Conservation (phyloP, 2,797 vertebrate genomes). For the Eremophila alpestris region DNA sequence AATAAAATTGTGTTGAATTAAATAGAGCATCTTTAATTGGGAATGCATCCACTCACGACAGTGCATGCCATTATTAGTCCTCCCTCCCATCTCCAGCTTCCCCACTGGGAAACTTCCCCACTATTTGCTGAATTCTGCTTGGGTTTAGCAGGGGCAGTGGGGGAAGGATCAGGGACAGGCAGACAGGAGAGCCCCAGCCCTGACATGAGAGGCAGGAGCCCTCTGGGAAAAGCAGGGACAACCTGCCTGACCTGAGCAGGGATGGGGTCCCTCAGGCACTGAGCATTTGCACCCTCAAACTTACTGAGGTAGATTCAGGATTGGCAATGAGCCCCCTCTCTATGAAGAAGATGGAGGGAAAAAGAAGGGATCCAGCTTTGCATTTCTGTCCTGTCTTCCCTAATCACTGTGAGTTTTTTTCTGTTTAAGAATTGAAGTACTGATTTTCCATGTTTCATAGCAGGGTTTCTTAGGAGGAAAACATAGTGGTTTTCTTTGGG, state of each 20-base stretch:
- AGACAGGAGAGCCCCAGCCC: not conserved
- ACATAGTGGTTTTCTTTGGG: not conserved
- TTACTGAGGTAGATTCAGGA: not conserved
- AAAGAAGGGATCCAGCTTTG: not conserved
- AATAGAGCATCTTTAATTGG: not conserved
- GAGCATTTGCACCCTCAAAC: not conserved
- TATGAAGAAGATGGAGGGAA: not conserved
- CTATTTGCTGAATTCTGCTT: not conserved
- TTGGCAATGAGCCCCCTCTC: not conserved
- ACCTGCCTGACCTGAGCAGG: not conserved
- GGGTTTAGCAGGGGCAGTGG: not conserved
- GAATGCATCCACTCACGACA: not conserved
- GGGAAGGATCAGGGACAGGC: fast-evolving
- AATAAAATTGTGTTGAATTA: not conserved
- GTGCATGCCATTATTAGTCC: not conserved
- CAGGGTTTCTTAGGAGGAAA: not conserved
- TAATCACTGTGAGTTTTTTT: not conserved
- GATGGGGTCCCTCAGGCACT: not conserved
- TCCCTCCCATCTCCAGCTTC: not conserved
- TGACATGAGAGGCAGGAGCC: not conserved
- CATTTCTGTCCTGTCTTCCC: not conserved
- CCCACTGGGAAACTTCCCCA: not conserved
- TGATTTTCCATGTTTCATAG: not conserved
- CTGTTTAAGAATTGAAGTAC: not conserved
- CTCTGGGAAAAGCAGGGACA: fast-evolving